Evolutionary conservation across 1,140 invertebrate genomes (phyloP).

Genomic region (Popillia japonica): DNA sequence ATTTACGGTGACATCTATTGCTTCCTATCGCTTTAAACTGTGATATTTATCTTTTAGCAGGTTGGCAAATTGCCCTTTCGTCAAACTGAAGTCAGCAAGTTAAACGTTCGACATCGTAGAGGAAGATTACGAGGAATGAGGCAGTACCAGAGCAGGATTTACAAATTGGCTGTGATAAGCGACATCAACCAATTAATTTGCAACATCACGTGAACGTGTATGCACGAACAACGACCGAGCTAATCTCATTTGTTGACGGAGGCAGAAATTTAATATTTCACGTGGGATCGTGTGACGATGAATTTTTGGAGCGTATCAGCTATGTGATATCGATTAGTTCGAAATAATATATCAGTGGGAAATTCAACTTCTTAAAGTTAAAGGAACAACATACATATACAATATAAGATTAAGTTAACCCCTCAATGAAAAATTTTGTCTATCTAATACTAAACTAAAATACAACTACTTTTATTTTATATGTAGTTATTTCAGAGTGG

Average conservation of each 20-base stretch:
- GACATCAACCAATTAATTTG: slow-evolving; percentile 29
- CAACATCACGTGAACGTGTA: slow-evolving; percentile 4
- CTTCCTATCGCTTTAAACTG: neutral
- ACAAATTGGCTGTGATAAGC: slow-evolving; percentile 23
- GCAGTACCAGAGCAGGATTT: neutral
- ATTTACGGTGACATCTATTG: slow-evolving; percentile 14
- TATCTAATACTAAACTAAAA: no score
- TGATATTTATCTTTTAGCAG: neutral
- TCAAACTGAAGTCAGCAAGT: slow-evolving; percentile 13
- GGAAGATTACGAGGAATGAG: neutral
- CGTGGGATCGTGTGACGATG: neutral
- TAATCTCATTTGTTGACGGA: slow-evolving; percentile 7
- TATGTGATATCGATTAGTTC: neutral
- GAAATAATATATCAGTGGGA: slow-evolving; percentile 7
- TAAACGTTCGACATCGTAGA: neutral
- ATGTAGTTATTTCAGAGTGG: no score
- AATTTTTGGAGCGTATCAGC: slow-evolving; percentile 14
- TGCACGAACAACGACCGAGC: neutral
- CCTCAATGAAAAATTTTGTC: no score
- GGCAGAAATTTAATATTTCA: slow-evolving; percentile 28
- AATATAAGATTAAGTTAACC: no score
- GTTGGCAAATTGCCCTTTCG: slow-evolving; percentile 14
- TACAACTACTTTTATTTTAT: no score
- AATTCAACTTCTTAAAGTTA: no score
- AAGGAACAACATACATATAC: no score